These are phyloP conservation scores for Cerastis rubricosa DNA, from an alignment of 2,888 invertebrate genomes.

Conservation along the genomic window DNA sequence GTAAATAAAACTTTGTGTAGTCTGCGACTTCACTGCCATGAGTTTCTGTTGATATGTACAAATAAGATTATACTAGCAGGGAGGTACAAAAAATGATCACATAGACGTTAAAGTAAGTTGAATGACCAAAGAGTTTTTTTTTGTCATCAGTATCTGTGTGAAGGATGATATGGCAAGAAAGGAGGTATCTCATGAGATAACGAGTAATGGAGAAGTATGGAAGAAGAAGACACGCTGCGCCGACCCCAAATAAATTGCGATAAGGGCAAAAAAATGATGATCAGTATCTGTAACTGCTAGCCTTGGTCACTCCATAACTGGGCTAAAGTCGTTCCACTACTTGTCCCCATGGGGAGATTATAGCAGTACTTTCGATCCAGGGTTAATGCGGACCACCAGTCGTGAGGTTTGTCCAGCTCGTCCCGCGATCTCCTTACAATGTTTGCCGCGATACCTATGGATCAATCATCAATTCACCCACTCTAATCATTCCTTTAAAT, in stretches of 20 bases:
- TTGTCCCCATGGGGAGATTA: not conserved
- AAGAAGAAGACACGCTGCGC: too few relatives aligned
- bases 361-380: not conserved
- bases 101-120: too few relatives aligned
- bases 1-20: constrained; percentile 47
- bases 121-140: not conserved
- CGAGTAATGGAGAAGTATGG: too few relatives aligned
- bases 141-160: not conserved
- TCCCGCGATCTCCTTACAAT: not conserved
- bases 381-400: not conserved
- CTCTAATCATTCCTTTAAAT: too few relatives aligned
- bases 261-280: too few relatives aligned
- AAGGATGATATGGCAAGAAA: too few relatives aligned
- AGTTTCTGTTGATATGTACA: constrained; percentile 1
- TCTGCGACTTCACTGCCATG: constrained; percentile 26
- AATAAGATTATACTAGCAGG: not conserved
- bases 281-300: not conserved
- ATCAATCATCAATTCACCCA: not conserved
- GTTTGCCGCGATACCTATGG: not conserved
- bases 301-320: not conserved
- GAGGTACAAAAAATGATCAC: not conserved
- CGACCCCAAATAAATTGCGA: too few relatives aligned
- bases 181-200: too few relatives aligned
- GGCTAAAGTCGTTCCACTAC: not conserved
- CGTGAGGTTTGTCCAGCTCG: not conserved